Evolutionary conservation across 1,140 invertebrate species (phyloP).

Genomic region (Holcopasites calliopsidis): DNA sequence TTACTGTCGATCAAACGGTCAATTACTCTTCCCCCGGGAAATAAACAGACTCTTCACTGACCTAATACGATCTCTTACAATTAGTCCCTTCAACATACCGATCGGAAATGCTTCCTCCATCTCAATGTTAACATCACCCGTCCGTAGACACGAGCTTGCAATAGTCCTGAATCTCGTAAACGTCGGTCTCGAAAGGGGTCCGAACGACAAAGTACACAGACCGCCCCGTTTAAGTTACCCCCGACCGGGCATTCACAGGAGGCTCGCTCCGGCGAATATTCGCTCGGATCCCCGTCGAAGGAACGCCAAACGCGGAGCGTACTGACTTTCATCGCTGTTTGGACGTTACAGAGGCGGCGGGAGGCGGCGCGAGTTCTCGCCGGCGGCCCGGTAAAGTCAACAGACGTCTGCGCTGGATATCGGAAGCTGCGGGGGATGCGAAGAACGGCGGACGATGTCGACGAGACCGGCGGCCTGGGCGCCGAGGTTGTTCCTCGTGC

Average conservation of each 20-base stretch:
- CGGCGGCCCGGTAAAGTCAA: conserved; percentile 27
- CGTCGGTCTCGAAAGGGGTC: not conserved
- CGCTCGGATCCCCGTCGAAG: not conserved
- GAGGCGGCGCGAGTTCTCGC: not conserved
- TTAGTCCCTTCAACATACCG: too few species aligned
- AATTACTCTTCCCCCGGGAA: too few species aligned
- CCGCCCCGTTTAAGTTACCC: not conserved
- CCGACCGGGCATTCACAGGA: not conserved
- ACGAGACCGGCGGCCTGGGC: conserved; percentile 71
- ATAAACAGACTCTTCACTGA: too few species aligned
- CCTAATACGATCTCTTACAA: too few species aligned
- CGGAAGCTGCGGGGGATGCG: conserved; percentile 71
- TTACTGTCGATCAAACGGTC: too few species aligned
- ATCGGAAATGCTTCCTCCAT: too few species aligned
- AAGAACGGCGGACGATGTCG: conserved; percentile 73
- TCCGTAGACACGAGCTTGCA: too few species aligned
- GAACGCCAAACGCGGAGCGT: not conserved
- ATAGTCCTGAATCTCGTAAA: not conserved
- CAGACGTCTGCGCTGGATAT: conserved; percentile 21
- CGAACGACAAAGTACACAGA: not conserved
- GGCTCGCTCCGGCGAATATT: not conserved
- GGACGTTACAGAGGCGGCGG: conserved; percentile 35
- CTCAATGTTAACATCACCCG: too few species aligned
- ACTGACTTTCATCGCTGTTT: conserved; percentile 41
- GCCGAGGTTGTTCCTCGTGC: conserved; percentile 71